Evolutionary conservation across 1,140 invertebrate genomes (phyloP), one percentile per base, ranked within the genome.

Genomic region (Camponotus floridanus): DNA sequence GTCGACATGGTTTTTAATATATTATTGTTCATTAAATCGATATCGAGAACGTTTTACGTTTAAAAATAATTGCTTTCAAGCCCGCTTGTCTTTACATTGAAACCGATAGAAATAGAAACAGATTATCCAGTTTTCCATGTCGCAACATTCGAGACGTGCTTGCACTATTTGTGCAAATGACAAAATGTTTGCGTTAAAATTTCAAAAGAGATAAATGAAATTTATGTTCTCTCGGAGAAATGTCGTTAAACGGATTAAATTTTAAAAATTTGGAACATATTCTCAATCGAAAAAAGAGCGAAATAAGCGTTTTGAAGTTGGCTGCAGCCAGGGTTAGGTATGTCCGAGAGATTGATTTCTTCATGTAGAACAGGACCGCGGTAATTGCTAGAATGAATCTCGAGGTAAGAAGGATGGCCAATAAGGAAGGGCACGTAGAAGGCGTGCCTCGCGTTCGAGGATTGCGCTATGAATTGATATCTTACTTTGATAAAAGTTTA

Each of bases 301-400:
- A 61, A 62, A 83, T 83, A 83, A 83, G 79, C 79, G 7, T 45
- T 83, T 74, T 26, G 79, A 83, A 59, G 67, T 61, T 9, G 45
- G n/a, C 55, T 45, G 13, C 26, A n/a, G 39, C 26, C 45, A 26
- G 36, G 36, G 31, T 26, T 48, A n/a, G n/a, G 68, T 57, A 65
- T 55, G 65, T 57, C 33, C 67, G 9, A 45, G 42, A 51, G 87
- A 88, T 88, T 92, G 91, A 92, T 91, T 92, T 80, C 84, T 68
- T 86, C 88, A 86, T 91, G 91, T 92, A 90, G 93, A 93, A 93
- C 93, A 93, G 87, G 85, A 90, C 88, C 90, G 89, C 70, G 86
- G 86, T 93, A 93, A 94, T 94, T 94, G 94, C 85, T 88, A 70
- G 88, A 90, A 91, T 93, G 91, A 94, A 94, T 94, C 91, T 90